phyloP scores from a whole-genome alignment of 2,888 invertebrate species.

The Yponomeuta sedellus region DNA sequence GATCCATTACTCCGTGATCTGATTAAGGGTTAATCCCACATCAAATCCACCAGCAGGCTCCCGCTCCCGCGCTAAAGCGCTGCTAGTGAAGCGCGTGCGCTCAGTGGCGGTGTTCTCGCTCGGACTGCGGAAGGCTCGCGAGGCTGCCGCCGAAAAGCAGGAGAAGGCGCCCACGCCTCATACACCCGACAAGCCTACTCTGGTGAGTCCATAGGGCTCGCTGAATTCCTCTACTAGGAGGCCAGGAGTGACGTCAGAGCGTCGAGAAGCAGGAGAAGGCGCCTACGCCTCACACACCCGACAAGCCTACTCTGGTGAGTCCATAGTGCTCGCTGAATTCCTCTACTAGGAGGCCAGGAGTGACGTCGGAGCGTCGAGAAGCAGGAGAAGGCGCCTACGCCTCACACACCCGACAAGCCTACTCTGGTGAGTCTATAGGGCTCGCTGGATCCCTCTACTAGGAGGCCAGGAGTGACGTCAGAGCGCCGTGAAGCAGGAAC shows the following conservation, averaged over 20 bases:
- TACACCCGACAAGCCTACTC: conserved; percentile 25
- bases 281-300: conserved; percentile 32
- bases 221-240: no score
- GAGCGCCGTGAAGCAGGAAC: conserved; percentile 73
- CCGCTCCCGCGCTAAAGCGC: conserved; percentile 79
- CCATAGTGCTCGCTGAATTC: no score
- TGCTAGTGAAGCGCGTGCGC: conserved; percentile 87
- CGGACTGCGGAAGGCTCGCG: conserved; percentile 85
- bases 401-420: conserved; percentile 29
- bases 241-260: not conserved
- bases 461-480: no score
- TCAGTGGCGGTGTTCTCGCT: conserved; percentile 91
- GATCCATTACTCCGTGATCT: no score
- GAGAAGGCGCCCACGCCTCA: conserved; percentile 29
- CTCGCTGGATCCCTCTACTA: no score
- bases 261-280: conserved; percentile 73
- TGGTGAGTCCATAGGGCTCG: not conserved
- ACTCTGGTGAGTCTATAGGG: not conserved
- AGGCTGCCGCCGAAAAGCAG: conserved; percentile 83
- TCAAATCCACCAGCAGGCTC: conserved; percentile 33
- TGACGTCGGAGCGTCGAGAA: conserved; percentile 64
- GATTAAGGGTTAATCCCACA: conserved; percentile 21
- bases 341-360: no score
- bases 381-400: conserved; percentile 41
- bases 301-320: conserved; percentile 16